Evolutionary conservation across 2,113 vertebrate genomes (phyloP).

Genomic region (Capra hircus): DNA sequence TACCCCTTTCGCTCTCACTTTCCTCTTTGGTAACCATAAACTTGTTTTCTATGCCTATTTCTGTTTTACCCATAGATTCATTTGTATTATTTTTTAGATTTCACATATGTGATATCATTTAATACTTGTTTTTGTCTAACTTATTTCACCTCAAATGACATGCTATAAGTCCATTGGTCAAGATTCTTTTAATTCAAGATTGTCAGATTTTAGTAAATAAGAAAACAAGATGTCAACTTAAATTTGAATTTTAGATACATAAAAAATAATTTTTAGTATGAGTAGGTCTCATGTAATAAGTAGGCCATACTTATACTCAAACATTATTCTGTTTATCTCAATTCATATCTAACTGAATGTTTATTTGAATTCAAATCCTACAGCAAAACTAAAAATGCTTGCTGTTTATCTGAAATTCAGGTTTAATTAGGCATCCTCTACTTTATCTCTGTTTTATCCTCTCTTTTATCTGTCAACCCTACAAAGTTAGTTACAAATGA

Average conservation of each 20-base stretch:
- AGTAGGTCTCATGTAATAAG: background rate
- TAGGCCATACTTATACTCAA: background rate
- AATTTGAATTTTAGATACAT: background rate
- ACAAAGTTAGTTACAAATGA: background rate
- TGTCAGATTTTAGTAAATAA: background rate
- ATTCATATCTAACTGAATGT: background rate
- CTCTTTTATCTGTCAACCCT: background rate
- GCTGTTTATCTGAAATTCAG: background rate
- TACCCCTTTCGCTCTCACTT: fast-evolving
- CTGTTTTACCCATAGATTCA: background rate
- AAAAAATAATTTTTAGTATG: background rate
- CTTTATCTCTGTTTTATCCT: background rate
- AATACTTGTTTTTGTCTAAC: background rate
- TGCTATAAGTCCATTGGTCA: background rate
- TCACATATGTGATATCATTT: background rate
- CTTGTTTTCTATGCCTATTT: background rate
- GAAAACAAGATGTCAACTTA: background rate
- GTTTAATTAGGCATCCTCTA: background rate
- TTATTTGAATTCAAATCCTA: background rate
- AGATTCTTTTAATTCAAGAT: background rate
- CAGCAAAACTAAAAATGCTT: background rate
- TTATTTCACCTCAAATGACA: background rate
- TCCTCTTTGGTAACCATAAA: background rate
- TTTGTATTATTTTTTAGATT: background rate
- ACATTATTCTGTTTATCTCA: background rate